Percentiles rank a stretch among this genome's conserved stretches.
These are phyloP conservation scores for Lithophane ornitopus DNA, from an alignment of 2,888 invertebrate genomes.

Conservation along the genomic window DNA sequence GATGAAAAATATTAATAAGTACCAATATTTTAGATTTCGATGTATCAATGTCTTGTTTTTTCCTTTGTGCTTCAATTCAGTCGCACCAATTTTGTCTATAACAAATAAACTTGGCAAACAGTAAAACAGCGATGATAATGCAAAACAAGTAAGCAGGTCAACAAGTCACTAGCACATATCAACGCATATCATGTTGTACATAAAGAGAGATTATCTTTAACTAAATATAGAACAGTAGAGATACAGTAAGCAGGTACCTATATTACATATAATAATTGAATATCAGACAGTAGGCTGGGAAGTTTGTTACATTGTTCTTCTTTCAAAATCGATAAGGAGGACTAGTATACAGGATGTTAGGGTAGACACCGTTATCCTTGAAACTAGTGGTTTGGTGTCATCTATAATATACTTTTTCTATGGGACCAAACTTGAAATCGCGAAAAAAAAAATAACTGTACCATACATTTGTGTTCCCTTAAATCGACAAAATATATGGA, in stretches of 20 bases:
- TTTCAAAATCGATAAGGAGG: neutral
- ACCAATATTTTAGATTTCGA: neutral
- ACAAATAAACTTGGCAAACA: conserved; percentile 24
- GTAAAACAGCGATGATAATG: conserved; percentile 29
- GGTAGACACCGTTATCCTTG: no score
- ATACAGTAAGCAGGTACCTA: neutral
- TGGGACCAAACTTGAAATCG: no score
- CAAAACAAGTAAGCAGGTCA: conserved; percentile 46
- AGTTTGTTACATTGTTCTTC: neutral
- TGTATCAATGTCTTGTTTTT: neutral
- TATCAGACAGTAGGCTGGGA: neutral
- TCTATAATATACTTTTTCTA: no score
- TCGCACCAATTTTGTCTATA: neutral
- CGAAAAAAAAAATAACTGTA: no score
- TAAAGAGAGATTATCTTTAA: conserved; percentile 31
- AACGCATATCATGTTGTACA: conserved; percentile 33
- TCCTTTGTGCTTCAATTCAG: neutral
- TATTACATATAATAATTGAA: neutral
- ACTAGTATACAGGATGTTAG: no score
- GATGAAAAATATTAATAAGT: neutral
- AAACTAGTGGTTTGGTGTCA: no score
- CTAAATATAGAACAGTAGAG: conserved; percentile 33
- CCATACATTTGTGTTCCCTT: no score
- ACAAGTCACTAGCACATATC: conserved; percentile 48
- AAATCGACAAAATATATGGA: no score